Evolutionary conservation across 2,888 invertebrate genomes (phyloP), one percentile per base, ranked within the genome.

Genomic region (Synanthedon vespiformis): DNA sequence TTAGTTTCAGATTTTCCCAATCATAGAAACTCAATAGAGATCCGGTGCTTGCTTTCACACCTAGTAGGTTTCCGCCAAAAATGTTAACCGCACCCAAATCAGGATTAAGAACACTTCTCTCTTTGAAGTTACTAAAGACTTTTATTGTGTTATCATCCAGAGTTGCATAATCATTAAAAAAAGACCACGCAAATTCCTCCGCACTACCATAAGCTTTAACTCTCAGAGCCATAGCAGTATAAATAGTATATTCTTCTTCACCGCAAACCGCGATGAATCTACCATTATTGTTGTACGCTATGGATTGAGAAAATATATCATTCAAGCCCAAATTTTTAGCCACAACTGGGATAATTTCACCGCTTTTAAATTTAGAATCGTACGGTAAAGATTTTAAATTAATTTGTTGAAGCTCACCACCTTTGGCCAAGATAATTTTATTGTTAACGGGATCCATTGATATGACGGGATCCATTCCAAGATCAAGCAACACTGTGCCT

Each of bases 231-330:
- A 97, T 96, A 0, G 97, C 95, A 1, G 97, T 98, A 81, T 98
- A 97, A 65, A 97, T 96, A 41, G 98, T 97, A 74, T 97, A 98
- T 76, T 98, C 97, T 12, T 97, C 97, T 80, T 98, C 97, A 4
- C 97, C 97, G 73, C 97, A 97, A 27, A 97, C 97, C 1, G 96
- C 97, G 4, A 81, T 77, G 55, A 89, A 89, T 48, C 94, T 90
- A 49, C 97, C 97, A 75, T 98, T 98, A 0, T 96, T 95, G 84
- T 96, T 97, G 74, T 97, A 97, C 49, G 94, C 93, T 60, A 97
- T 94, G 2, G 95, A 95, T 73, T 98, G 97, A 0, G 97, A 97
- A 77, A 96, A 97, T 57, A 97, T 95, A 80, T 48, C 48, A 12
- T 18, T 16, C 1, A 16, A 48, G 12, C 48, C 48, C 6, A 48